phyloP scores from a whole-genome alignment of 1,140 invertebrate species.

The Onthophagus taurus region DNA sequence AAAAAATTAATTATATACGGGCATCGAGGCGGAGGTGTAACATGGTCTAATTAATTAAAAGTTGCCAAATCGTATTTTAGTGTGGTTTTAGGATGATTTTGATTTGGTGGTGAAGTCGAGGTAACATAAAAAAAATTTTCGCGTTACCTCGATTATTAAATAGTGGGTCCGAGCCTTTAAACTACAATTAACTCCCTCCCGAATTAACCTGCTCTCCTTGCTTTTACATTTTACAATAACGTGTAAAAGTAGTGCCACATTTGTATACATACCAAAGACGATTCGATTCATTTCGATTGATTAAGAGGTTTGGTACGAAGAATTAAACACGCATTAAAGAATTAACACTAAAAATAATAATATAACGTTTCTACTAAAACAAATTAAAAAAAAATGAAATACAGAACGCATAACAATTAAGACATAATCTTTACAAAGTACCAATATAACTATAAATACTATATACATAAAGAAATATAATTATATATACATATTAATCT shows the following conservation, averaged over 20 bases:
- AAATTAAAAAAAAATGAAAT: no score
- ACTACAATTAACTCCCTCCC: no score
- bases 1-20: no score
- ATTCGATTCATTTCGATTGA: slow-evolving; percentile 22
- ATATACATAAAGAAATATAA: background rate
- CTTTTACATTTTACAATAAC: no score
- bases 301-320: slow-evolving; percentile 28
- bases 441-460: slow-evolving; percentile 42
- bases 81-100: slow-evolving; percentile 24
- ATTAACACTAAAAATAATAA: no score
- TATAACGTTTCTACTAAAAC: slow-evolving; percentile 54
- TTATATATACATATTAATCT: slow-evolving; percentile 35
- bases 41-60: no score
- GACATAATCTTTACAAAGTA: slow-evolving; percentile 54
- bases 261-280: slow-evolving; percentile 10
- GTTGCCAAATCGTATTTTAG: slow-evolving; percentile 31
- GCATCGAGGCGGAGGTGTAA: no score
- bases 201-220: no score
- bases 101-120: slow-evolving; percentile 27
- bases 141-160: no score
- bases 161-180: no score
- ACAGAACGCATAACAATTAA: no score
- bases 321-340: slow-evolving; percentile 12
- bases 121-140: slow-evolving; percentile 5
- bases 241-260: slow-evolving; percentile 8